These are phyloP conservation scores for Chymomyza caudatula DNA, from an alignment of 2,888 invertebrate genomes.

Conservation along the genomic window DNA sequence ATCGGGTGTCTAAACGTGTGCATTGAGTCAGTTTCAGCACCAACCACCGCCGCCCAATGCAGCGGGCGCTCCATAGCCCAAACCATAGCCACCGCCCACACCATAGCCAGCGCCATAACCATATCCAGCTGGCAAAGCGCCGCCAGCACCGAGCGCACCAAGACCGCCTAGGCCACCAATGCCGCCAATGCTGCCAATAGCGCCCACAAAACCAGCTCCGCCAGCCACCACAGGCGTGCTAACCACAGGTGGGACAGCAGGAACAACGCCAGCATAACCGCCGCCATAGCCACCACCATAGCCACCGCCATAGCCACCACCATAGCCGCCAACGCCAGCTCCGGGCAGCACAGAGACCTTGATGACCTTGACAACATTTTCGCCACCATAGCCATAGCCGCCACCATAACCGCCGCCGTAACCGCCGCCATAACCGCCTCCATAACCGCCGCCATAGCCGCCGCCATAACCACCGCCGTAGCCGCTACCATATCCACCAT, in stretches of 20 bases:
- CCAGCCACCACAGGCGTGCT: constrained; percentile 58
- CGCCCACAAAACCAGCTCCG: constrained; percentile 36
- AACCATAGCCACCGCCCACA: constrained; percentile 49
- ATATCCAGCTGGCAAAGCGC: constrained; percentile 40
- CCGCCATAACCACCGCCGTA: constrained; percentile 29
- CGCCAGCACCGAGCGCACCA: constrained; percentile 29
- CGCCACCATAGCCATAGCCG: constrained; percentile 37
- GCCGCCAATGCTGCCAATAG: constrained; percentile 13
- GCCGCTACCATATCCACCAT: constrained; percentile 30
- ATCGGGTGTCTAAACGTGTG: no score
- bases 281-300: constrained; percentile 41
- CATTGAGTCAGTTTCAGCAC: constrained; percentile 27
- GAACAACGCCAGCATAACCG: constrained; percentile 55
- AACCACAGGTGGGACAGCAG: constrained; percentile 62
- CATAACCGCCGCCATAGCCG: constrained; percentile 33
- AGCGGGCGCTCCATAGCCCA: constrained; percentile 52
- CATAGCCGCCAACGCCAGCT: constrained; percentile 29
- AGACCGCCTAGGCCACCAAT: constrained; percentile 14
- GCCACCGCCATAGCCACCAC: constrained; percentile 36
- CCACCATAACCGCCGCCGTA: constrained; percentile 24
- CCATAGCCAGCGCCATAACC: constrained; percentile 57
- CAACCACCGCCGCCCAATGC: constrained; percentile 60
- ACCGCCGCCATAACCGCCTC: constrained; percentile 30
- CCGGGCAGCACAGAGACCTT: constrained; percentile 52
- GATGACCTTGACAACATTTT: constrained; percentile 57